phyloP scores from a whole-genome alignment of 2,797 vertebrate species.

The Pteropus rufus region DNA sequence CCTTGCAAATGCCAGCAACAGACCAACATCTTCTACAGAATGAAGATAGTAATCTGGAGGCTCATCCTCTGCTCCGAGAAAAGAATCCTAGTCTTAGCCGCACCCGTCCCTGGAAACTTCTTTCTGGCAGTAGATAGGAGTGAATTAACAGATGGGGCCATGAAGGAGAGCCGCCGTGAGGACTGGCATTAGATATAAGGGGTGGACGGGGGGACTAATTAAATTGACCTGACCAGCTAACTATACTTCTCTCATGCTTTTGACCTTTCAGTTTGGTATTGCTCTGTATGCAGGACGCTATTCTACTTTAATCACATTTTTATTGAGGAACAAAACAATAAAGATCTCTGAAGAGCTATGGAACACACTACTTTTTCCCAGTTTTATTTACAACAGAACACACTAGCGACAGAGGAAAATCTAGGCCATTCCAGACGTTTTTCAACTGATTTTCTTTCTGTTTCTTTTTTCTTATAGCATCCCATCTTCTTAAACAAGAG shows the following conservation, averaged over 20 bases:
- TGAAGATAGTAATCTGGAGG: constrained; percentile 41
- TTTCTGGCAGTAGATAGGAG: neutral
- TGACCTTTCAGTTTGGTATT: neutral
- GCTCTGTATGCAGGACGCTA: neutral
- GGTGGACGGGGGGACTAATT: neutral
- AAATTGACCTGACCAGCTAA: neutral
- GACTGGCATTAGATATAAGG: neutral
- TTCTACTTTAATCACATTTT: neutral
- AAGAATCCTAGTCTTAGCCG: neutral
- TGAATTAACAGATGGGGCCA: neutral
- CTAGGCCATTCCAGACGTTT: neutral
- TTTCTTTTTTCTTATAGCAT: neutral
- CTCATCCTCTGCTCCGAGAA: neutral
- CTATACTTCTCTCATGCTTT: neutral
- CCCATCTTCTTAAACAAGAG: constrained; percentile 19
- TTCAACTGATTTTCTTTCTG: neutral
- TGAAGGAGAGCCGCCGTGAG: neutral
- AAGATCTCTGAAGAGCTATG: neutral
- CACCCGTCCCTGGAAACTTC: neutral
- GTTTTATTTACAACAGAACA: neutral
- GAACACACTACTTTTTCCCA: neutral
- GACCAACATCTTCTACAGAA: neutral
- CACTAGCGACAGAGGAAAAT: neutral
- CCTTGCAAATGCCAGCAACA: constrained; percentile 24
- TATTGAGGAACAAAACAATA: neutral